Evolutionary conservation across 2,888 invertebrate genomes (phyloP), one percentile per base, ranked within the genome.

Genomic region (Sylvicola cinctus): DNA sequence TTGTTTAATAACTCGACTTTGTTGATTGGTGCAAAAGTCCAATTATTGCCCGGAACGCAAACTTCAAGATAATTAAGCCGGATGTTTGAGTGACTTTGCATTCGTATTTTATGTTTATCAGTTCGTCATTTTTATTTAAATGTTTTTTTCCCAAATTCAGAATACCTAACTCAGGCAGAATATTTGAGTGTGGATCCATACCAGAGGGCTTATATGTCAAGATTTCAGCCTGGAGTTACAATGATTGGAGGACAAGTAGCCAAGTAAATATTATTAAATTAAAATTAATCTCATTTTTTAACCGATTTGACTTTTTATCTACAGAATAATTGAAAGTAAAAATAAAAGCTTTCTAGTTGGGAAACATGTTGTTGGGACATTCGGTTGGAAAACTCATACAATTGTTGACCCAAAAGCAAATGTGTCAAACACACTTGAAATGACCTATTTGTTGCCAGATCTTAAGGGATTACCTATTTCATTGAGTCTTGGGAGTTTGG

Each of bases 151-250:
- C 16, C 25, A 36, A 43, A 60, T 61, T 38, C 50, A 74, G 74
- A 74, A 58, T 66, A 71, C 42, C 54, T 77, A 32, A 58, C 67
- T 2, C 64, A 76, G 58, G 76, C 76, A 2, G 63, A 70, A 45
- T 76, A 63, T 46, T 48, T 75, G 2, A 74, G 74, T 41, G 73
- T 78, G 16, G 78, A 78, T 51, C 77, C 78, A 1, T 78, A 74
- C 39, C 72, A 74, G 70, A 58, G 73, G 42, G 61, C 63, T 2
- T 69, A 67, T 42, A 60, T 63, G 51, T 57, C 57, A 34, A 55
- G 57, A 26, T 64, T 61, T 43, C 63, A 66, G 46, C 45, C 63
- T 34, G 74, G 73, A 3, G 58, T 58, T n/a, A 67, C 68, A 27
- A 74, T 78, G 68, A 65, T 75, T 33, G 77, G 77, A 23, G 58